These are phyloP conservation scores for Trichonephila clavata DNA, from an alignment of 1,140 invertebrate species.

Conservation along the genomic window DNA sequence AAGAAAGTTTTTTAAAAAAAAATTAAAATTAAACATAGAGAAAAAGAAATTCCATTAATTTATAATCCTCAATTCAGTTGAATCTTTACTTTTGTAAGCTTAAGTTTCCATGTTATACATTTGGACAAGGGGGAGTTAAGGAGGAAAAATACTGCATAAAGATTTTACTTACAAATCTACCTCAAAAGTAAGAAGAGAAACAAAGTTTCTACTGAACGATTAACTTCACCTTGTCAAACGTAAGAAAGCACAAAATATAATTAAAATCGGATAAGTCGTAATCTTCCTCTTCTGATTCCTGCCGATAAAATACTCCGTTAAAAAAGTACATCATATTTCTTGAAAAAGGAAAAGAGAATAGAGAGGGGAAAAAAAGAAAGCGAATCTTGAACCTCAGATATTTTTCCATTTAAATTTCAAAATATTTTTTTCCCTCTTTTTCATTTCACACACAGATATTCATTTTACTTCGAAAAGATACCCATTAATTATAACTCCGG, in stretches of 20 bases:
- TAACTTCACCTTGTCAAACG: constrained; percentile 41
- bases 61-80: too few species aligned
- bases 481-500: constrained; percentile 29
- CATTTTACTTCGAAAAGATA: constrained; percentile 35
- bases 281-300: constrained; percentile 21
- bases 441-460: constrained; percentile 45
- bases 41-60: too few species aligned
- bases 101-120: too few species aligned
- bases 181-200: too few species aligned
- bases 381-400: neutral
- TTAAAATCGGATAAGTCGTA: constrained; percentile 49
- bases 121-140: too few species aligned
- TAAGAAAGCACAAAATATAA: constrained; percentile 34
- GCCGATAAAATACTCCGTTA: constrained; percentile 30
- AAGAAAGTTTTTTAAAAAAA: too few species aligned
- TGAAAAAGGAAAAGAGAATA: neutral
- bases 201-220: neutral
- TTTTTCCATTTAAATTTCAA: constrained; percentile 28
- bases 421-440: constrained; percentile 14
- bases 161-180: too few species aligned
- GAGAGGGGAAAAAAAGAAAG: neutral
- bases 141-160: too few species aligned
- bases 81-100: too few species aligned
- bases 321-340: constrained; percentile 42
- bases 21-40: too few species aligned